Evolutionary conservation across 1,140 invertebrate genomes (phyloP), one percentile per base, ranked within the genome.

Genomic region (Nasonia giraulti): DNA sequence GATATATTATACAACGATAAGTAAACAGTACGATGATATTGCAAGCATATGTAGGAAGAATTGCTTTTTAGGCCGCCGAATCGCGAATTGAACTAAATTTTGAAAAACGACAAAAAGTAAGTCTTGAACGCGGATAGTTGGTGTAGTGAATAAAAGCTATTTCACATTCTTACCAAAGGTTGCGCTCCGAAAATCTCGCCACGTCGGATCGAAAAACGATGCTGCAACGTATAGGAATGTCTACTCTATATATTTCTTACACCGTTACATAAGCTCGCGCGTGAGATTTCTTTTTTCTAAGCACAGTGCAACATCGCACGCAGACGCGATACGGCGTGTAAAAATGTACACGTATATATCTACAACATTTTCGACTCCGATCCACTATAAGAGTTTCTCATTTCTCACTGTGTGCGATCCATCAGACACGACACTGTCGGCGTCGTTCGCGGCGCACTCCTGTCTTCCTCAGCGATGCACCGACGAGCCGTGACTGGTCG

Each of bases 401-500:
- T 10, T 44, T 10, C 40, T 7, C 40, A 10, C 8, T 10, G 37
- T 1, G 37, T 11, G 8, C 6, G 10, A 44, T 8, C 7, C 10
- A 55, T 55, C 12, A 20, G 14, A 12, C 0, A 50, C 10, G 5
- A 8, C 47, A 50, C n/a, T n/a, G n/a, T n/a, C n/a, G n/a, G n/a
- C n/a, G n/a, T n/a, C n/a, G n/a, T n/a, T n/a, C n/a, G n/a, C n/a
- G n/a, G n/a, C n/a, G n/a, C n/a, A n/a, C 17, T 66, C 62, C 62
- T 5, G 12, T 27, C 20, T 23, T n/a, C n/a, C 14, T 83, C 82
- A 83, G 66, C 83, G 78, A 23, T 75, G 83, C 14, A 81, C 33
- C 7, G 79, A 81, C 8, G n/a, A 50, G 1, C 17, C 50, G 11
- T 20, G 37, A 11, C 79, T 11, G 44, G 27, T 17, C 0, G 31